Base-by-base conservation (phyloP, 2,888 invertebrate species). In the Microplitis deprimator region DNA sequence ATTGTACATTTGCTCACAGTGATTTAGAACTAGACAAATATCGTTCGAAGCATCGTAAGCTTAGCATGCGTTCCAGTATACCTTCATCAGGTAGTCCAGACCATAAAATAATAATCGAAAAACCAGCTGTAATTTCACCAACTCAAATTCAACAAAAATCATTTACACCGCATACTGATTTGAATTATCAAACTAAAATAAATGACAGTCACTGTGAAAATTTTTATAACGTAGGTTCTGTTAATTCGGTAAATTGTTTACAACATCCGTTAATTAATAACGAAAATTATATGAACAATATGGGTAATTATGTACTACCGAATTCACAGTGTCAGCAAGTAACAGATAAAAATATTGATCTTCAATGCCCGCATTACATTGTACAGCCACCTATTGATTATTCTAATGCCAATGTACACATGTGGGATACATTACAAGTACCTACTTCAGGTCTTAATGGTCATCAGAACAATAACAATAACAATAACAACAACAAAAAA, bases 1-100 rank as follows among this genome's bases (percentile, higher is more conserved):
- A 94, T 83, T 98, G 98, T 89, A 97, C 96, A 0, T 98, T 97
- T 91, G 97, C 97, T 6, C 98, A 98, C 89, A 96, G 96, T 0
- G 95, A 96, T 81, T 96, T 97, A 81, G 98, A 98, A 89, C 91
- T 97, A 61, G 97, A 97, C 85, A 95, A 95, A 93, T 94, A 94
- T 85, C 91, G 94, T 74, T 93, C 94, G 5, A 94, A 94, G 84
- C 93, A 92, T 85, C 91, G 94, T 16, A 94, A 94, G 87, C 90
- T 92, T 10, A 89, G 89, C 72, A 81, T 87, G 29, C 86, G 89
- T 76, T 84, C 87, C 41, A 85, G 81, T 81, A 80, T 86, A 64
- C 81, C 88, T 1, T 67, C 85, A 17, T 84, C 82, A 16, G 83
- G 82, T 6, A 85, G 81, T 70, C 75, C 84, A 0, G 89, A 89